A percentile compares a stretch with the other conserved stretches of the same genome.
Conservation (phyloP, 2,797 vertebrate genomes). For the Neostethus bicornis region DNA sequence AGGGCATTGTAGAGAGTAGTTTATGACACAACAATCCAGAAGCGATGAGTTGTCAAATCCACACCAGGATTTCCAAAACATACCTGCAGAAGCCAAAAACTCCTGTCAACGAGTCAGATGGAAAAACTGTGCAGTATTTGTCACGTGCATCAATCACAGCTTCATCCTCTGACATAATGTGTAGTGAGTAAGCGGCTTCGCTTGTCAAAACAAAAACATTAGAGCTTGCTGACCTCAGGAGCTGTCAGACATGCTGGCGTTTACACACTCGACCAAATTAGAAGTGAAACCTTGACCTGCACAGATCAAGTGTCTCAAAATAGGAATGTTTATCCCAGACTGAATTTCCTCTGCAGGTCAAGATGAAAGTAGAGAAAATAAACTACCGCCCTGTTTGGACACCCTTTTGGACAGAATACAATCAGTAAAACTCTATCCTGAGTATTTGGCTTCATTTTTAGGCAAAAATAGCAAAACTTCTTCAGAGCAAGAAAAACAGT, state of each 20-base stretch:
- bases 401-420: not conserved
- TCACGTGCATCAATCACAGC: not conserved
- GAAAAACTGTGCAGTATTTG: not conserved
- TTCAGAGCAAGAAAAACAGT: constrained; percentile 15
- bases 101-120: constrained; percentile 5
- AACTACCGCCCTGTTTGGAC: not conserved
- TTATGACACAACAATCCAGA: constrained; percentile 10
- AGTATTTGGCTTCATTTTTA: constrained; percentile 9
- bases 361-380: constrained; percentile 11
- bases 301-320: constrained; percentile 49
- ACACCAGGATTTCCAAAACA: constrained; percentile 11
- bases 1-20: not conserved
- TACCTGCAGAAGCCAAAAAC: not conserved
- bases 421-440: not conserved
- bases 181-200: constrained; percentile 13
- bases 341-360: constrained; percentile 29
- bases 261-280: constrained; percentile 52
- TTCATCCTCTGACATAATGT: constrained; percentile 13
- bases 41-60: constrained; percentile 15
- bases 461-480: not conserved
- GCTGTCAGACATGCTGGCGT: constrained; percentile 38
- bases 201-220: constrained; percentile 37
- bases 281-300: constrained; percentile 52
- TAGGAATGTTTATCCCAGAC: constrained; percentile 46
- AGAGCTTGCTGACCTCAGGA: constrained; percentile 15